A percentile compares a stretch with the other conserved stretches of the same genome.
These are phyloP conservation scores for Chaenocephalus aceratus DNA, from an alignment of 2,113 vertebrate species.

Conservation along the genomic window DNA sequence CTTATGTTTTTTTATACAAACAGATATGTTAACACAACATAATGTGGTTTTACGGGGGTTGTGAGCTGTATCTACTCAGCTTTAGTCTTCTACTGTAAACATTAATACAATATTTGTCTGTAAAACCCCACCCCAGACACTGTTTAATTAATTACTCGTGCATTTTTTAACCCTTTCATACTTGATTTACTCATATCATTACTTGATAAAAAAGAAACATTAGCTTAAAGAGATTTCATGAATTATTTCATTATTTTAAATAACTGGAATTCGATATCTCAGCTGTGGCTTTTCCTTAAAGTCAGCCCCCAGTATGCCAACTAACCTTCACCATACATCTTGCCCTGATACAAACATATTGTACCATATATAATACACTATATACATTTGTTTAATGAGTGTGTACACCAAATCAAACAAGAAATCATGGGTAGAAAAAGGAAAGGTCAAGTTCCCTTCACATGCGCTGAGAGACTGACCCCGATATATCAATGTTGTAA, in stretches of 20 bases:
- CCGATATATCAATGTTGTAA: constrained; percentile 80
- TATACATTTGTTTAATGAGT: constrained; percentile 71
- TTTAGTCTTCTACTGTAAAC: not conserved
- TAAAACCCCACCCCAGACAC: not conserved
- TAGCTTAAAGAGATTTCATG: constrained; percentile 12
- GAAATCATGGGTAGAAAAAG: constrained; percentile 67
- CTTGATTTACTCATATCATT: not conserved
- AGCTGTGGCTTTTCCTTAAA: constrained; percentile 21
- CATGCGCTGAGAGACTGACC: constrained; percentile 65
- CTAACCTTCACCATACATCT: constrained; percentile 51
- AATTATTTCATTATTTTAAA: constrained; percentile 32
- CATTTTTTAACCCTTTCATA: not conserved
- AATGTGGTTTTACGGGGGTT: not conserved
- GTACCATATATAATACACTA: constrained; percentile 66
- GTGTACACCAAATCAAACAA: constrained; percentile 71
- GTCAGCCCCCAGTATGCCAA: constrained; percentile 28
- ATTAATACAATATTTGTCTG: not conserved
- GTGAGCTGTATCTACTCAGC: not conserved
- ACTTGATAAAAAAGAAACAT: not conserved
- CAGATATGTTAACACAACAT: not conserved
- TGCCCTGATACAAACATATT: constrained; percentile 67
- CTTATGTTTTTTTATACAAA: not conserved
- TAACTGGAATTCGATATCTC: constrained; percentile 52
- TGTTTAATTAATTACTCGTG: not conserved
- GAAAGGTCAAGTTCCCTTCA: constrained; percentile 71